Base-by-base conservation (phyloP, 2,888 invertebrate genomes). In the Leptopterna dolabrata region DNA sequence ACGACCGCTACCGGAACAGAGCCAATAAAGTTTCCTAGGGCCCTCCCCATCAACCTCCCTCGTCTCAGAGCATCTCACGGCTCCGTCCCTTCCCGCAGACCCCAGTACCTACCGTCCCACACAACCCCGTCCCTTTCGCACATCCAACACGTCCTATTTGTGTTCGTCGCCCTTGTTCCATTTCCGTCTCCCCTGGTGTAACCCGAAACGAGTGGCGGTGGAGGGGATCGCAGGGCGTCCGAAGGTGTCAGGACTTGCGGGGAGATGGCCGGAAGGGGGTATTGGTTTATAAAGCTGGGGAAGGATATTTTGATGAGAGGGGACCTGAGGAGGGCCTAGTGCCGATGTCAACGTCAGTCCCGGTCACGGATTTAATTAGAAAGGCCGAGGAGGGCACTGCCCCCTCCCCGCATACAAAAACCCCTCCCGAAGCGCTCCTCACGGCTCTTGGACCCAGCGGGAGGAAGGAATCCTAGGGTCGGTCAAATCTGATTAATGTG, bases 291-390 rank as follows among this genome's bases (percentile, higher is more conserved):
- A 30, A 73, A 36, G 30, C 41, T 30, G 19, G 70, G 4, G 36
- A 9, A 19, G 73, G 36, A 19, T 73, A 73, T 73, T 73, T 36
- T 73, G 73, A 73, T 41, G 73, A 73, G 73, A 30, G 16, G 36
- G 7, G 7, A 36, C 36, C 36, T 2, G 36, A 36, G 41, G n/a
- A 13, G 13, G 63, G 24, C 4, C 36, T 4, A 47, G 47, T 24
- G 19, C 30, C 30, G 73, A 30, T 36, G 73, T 73, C 73, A 73
- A 73, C 73, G 73, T 73, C 73, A 73, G 36, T 36, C n/a, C 73
- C 19, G 73, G 73, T 41, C 73, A 73, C 73, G 30, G 73, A 36
- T 73, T 73, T 73, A 73, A 73, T 73, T 73, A 73, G 36, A 16
- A 63, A 24, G 24, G 13, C 6, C 73, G 13, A 19, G n/a, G 16